phyloP scores from a whole-genome alignment of 2,113 vertebrate genomes.

The Choloepus hoffmanni region DNA sequence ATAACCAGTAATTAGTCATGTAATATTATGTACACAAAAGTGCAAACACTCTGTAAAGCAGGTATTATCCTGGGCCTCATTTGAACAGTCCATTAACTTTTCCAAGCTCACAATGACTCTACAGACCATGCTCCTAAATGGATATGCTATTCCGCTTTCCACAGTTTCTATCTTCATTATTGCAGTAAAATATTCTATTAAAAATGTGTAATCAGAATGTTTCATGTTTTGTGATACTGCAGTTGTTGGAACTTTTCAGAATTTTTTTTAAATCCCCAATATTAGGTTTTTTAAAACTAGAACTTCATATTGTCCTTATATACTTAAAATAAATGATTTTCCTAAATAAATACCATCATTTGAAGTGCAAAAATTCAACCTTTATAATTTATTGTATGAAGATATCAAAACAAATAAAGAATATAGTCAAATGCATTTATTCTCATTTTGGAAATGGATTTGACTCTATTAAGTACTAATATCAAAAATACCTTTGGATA shows the following conservation, averaged over 20 bases:
- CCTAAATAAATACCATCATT: not conserved
- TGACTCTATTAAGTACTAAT: not conserved
- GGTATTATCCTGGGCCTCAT: not conserved
- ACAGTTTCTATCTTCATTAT: not conserved
- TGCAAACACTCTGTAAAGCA: not conserved
- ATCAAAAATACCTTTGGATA: not conserved
- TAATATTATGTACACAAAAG: not conserved
- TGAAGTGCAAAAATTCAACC: not conserved
- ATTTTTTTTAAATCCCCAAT: not conserved
- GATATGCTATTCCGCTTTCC: not conserved
- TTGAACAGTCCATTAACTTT: not conserved
- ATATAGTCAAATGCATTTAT: not conserved
- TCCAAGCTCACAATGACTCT: not conserved
- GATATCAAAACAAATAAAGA: not conserved
- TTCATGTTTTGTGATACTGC: not conserved
- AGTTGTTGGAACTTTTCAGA: not conserved
- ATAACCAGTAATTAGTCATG: not conserved
- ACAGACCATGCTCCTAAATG: not conserved
- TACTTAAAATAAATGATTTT: not conserved
- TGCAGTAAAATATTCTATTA: not conserved
- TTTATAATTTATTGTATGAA: not conserved
- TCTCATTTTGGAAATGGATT: not conserved
- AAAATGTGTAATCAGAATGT: not conserved
- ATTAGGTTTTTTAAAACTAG: not conserved
- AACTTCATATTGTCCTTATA: not conserved